Evolutionary conservation across 2,888 invertebrate species (phyloP), one percentile per base, ranked within the genome.

Genomic region (Ramazzottius varieornatus): DNA sequence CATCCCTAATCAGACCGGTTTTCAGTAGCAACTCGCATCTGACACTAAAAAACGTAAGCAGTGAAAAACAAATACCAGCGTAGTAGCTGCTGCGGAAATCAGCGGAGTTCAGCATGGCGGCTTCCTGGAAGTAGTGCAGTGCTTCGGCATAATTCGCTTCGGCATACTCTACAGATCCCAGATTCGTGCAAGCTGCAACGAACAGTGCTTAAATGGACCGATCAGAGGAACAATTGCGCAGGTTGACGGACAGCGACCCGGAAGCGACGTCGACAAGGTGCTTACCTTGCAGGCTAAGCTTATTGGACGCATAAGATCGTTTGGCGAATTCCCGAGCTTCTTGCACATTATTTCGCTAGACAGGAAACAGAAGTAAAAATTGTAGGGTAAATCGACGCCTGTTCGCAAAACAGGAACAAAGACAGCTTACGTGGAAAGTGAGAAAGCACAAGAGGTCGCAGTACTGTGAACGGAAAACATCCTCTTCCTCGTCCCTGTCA

Each of bases 91-190:
- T 24, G 4, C 54, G 4, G 54, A 54, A 54, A 54, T 54, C 54
- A 4, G 54, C 20, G 20, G 54, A 54, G 29, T 16, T 54, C 29
- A 54, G 29, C 4, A 54, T 29, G 8, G 24, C 4, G 4, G 54
- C 54, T 54, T 54, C 54, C 29, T 54, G 54, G 24, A 54, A 54
- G 54, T 54, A 54, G 16, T 54, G 54, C 54, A 54, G 54, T 54
- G 54, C 54, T 4, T 8, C 54, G 4, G 54, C 4, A 29, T 16
- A 54, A 54, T 54, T 29, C 4, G 4, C 54, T 16, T 54, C 29
- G 13, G 13, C 29, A 29, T 54, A 54, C 29, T 54, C 54, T 24
- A 54, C 4, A 54, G 16, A 54, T 4, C 54, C 54, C 29, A n/a
- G 8, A 54, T 54, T 54, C 4, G 29, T 13, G 54, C 54, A 54